Evolutionary conservation across 2,888 invertebrate genomes (phyloP).

Genomic region (Drosophila tripunctata): DNA sequence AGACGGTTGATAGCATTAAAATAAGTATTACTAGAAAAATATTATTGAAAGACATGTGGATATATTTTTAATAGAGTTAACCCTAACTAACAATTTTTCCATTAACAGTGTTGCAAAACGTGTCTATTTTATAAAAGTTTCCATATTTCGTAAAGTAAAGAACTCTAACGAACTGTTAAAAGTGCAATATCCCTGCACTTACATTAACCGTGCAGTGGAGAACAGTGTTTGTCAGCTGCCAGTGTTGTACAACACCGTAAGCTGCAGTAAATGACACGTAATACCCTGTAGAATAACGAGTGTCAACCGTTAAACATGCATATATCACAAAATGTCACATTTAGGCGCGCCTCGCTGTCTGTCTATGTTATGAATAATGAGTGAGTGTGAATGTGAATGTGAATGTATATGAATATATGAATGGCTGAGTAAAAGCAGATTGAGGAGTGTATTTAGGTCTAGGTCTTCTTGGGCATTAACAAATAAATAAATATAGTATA

Average conservation of each 20-base stretch:
- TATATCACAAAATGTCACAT: slow-evolving; percentile 24
- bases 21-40: too few species aligned
- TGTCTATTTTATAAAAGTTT: too few species aligned
- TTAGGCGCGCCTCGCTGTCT: slow-evolving; percentile 49
- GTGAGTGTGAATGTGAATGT: slow-evolving; percentile 13
- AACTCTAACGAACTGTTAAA: too few species aligned
- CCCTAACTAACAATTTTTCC: not conserved
- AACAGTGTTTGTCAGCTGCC: not conserved
- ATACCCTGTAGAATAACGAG: not conserved
- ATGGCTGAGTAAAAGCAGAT: slow-evolving; percentile 22
- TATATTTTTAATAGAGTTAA: too few species aligned
- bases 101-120: not conserved
- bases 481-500: slow-evolving; percentile 20
- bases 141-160: too few species aligned
- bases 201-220: too few species aligned
- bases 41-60: too few species aligned
- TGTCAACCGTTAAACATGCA: not conserved
- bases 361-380: slow-evolving; percentile 41
- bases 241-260: not conserved
- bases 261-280: slow-evolving; percentile 7
- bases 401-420: slow-evolving; percentile 6
- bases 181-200: too few species aligned
- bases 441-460: slow-evolving; percentile 52
- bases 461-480: slow-evolving; percentile 46
- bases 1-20: not conserved